Evolutionary conservation across 2,797 vertebrate genomes (phyloP), one percentile per base, ranked within the genome.

Genomic region (Danio albolineatus): DNA sequence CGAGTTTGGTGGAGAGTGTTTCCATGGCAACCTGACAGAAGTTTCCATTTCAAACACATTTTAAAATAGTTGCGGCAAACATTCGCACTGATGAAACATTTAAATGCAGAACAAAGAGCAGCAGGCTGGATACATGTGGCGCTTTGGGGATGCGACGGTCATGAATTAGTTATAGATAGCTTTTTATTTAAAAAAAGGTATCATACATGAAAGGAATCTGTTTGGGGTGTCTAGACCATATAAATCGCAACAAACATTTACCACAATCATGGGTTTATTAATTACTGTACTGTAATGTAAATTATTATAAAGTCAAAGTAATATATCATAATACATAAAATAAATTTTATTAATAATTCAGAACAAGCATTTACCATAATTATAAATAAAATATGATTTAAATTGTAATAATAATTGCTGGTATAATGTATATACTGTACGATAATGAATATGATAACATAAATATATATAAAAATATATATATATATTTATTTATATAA

Each of bases 1-100:
- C 86, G 85, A 44, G 85, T 87, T 89, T 89, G 87, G 86, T 73
- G 85, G 44, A 81, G 81, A 85, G 85, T 28, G 81, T 87, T 71
- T 77, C 84, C 81, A 84, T 85, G 69, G 86, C 60, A 81, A 87
- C 86, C 62, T 76, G 82, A 46, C 74, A 78, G 82, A 84, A 81
- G 82, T 87, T 77, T 38, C 39, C 54, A 83, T 70, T 70, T 82
- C 74, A 81, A 82, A 85, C 73, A 74, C 80, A 75, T 84, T 87
- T 83, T 81, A 76, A 46, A 73, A 86, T 73, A 84, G 78, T 81
- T 28, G 9, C 78, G 73, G 74, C 39, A 78, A 83, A 85, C 73
- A 78, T 81, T 59, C 21, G 46, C 78, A 72, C 54, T 46, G 78
- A 83, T 84, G 69, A 82, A 81, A 74, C 36, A 28, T 43, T 56